These are phyloP conservation scores for Hemistola chrysoprasaria DNA, from an alignment of 2,888 invertebrate genomes.

Conservation along the genomic window DNA sequence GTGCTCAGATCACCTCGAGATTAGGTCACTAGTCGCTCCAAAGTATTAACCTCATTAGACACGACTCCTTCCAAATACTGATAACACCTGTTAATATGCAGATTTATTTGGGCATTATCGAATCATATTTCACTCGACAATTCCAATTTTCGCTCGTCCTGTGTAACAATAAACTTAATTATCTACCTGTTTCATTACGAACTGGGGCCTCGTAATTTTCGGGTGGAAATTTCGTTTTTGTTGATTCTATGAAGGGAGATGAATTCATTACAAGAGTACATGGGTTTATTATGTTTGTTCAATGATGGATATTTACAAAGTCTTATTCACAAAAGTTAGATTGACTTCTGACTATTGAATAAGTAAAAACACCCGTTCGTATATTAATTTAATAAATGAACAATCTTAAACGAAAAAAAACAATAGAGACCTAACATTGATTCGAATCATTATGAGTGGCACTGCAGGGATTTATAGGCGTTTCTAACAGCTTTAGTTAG, in stretches of 20 bases:
- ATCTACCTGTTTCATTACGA: constrained; percentile 25
- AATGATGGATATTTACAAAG: too few species aligned
- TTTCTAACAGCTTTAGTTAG: too few species aligned
- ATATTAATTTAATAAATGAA: too few species aligned
- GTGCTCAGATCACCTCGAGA: constrained; percentile 40
- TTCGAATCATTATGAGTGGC: too few species aligned
- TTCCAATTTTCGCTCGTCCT: constrained; percentile 26
- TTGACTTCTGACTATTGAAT: too few species aligned
- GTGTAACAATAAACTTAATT: constrained; percentile 29
- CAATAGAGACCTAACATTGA: too few species aligned
- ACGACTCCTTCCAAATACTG: constrained; percentile 31
- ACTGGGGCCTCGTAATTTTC: constrained; percentile 19
- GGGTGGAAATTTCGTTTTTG: constrained; percentile 20
- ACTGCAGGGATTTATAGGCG: too few species aligned
- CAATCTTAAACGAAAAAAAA: too few species aligned
- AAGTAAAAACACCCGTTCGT: too few species aligned
- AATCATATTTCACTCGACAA: constrained; percentile 35
- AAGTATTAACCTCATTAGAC: constrained; percentile 41
- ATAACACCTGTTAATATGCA: constrained; percentile 44
- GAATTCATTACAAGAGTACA: constrained; percentile 10
- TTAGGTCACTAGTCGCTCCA: constrained; percentile 37
- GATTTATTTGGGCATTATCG: constrained; percentile 39
- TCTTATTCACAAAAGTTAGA: too few species aligned
- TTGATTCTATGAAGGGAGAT: constrained; percentile 19
- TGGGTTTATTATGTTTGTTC: background rate